Evolutionary conservation across 2,113 vertebrate species (phyloP).

Genomic region (Campylomormyrus numenius): DNA sequence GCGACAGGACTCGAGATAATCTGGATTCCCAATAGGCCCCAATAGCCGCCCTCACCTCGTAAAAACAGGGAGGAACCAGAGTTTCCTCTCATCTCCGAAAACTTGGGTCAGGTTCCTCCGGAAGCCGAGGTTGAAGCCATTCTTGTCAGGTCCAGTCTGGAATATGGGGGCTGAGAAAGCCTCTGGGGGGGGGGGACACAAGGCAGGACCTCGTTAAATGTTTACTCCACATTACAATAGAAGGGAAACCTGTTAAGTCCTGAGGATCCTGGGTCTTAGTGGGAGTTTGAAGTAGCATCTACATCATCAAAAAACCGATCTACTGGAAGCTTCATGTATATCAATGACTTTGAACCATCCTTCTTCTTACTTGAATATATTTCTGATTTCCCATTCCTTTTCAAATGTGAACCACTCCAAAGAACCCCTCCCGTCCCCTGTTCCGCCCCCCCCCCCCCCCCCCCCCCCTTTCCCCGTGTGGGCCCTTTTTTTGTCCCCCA

Average conservation of each 20-base stretch:
- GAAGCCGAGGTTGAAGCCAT: slow-evolving; percentile 84
- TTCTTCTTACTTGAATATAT: background rate
- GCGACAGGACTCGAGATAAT: background rate
- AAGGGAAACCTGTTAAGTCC: background rate
- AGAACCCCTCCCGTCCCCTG: background rate
- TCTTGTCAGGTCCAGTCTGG: slow-evolving; percentile 80
- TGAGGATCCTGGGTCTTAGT: background rate
- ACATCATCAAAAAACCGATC: background rate
- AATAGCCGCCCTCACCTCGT: slow-evolving; percentile 67
- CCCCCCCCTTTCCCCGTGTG: too few relatives aligned
- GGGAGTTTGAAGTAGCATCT: background rate
- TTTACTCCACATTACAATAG: background rate
- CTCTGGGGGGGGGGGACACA: slow-evolving; percentile 57
- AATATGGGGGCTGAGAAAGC: slow-evolving; percentile 91
- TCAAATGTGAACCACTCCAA: background rate
- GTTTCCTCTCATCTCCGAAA: slow-evolving; percentile 81
- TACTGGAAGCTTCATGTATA: background rate
- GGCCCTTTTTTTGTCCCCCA: too few relatives aligned
- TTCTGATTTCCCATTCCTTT: background rate
- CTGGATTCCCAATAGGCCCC: background rate
- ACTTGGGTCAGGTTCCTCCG: slow-evolving; percentile 84
- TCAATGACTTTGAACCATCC: background rate
- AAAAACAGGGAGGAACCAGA: slow-evolving; percentile 85
- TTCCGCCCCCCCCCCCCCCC: too few relatives aligned
- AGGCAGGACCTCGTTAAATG: background rate